These are phyloP conservation scores for Leptinotarsa juncta DNA, from an alignment of 2,888 invertebrate species.

Conservation along the genomic window DNA sequence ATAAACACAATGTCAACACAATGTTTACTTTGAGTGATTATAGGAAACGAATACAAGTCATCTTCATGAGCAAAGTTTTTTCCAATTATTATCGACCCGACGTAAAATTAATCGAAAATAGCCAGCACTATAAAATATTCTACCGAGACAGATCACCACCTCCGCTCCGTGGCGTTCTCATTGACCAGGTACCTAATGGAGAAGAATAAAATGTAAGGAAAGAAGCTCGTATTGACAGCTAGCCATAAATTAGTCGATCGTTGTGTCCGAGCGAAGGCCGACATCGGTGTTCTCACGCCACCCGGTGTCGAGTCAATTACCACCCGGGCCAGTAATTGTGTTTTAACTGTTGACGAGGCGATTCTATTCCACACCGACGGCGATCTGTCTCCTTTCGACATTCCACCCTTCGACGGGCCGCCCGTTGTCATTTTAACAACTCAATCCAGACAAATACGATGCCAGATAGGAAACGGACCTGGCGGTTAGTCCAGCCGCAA, in stretches of 20 bases:
- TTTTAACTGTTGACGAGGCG: constrained; percentile 52
- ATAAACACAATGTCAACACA: too few relatives aligned
- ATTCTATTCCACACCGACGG: constrained; percentile 50
- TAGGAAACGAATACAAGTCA: too few relatives aligned
- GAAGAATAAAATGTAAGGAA: constrained; percentile 20
- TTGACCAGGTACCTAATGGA: constrained; percentile 29
- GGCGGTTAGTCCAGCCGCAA: neutral
- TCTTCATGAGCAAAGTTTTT: neutral
- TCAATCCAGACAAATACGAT: constrained; percentile 51
- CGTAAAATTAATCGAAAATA: neutral
- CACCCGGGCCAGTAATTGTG: constrained; percentile 53
- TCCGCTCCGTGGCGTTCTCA: constrained; percentile 29
- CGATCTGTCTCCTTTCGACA: constrained; percentile 44
- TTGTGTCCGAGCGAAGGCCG: constrained; percentile 33
- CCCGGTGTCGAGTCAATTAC: constrained; percentile 53
- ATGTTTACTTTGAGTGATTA: too few relatives aligned
- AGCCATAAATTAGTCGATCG: constrained; percentile 52
- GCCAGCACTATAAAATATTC: constrained; percentile 7
- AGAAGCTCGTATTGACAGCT: constrained; percentile 45
- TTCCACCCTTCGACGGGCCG: constrained; percentile 47
- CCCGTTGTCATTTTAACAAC: constrained; percentile 50
- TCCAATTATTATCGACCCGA: neutral
- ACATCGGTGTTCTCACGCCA: constrained; percentile 52
- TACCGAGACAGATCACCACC: neutral
- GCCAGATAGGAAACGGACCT: constrained; percentile 45